Percentiles rank a stretch among this genome's conserved stretches.
Conservation (phyloP, 2,888 invertebrate species). For the Odontomyia ornata region DNA sequence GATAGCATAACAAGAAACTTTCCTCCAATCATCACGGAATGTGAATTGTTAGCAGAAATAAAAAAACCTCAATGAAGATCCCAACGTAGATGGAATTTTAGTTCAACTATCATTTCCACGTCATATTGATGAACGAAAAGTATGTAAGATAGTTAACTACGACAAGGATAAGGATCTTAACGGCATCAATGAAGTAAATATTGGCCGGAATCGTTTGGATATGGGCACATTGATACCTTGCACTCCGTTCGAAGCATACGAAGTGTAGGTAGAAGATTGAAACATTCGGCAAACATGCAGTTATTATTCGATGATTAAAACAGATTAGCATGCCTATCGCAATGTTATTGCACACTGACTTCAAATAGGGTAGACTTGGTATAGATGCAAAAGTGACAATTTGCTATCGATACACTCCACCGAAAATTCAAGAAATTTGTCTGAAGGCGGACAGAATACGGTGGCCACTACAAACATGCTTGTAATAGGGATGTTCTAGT, state of each 20-base stretch:
- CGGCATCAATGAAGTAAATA: conserved; percentile 85
- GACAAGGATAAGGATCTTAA: conserved; percentile 93
- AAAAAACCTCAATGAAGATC: conserved; percentile 73
- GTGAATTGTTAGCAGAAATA: conserved; percentile 74
- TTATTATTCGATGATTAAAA: conserved; percentile 89
- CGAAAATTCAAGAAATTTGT: conserved; percentile 74
- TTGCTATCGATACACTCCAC: conserved; percentile 88
- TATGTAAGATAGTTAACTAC: conserved; percentile 80
- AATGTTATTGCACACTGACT: conserved; percentile 82
- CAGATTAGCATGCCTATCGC: conserved; percentile 92
- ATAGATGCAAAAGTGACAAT: conserved; percentile 90
- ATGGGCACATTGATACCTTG: conserved; percentile 81
- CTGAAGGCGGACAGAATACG: conserved; percentile 64
- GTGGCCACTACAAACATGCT: too few relatives aligned
- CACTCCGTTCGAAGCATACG: conserved; percentile 74
- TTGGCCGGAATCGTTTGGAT: conserved; percentile 80
- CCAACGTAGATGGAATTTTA: conserved; percentile 81
- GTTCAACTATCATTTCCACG: conserved; percentile 85
- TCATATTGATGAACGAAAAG: conserved; percentile 76
- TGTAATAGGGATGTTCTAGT: too few relatives aligned
- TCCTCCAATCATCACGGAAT: conserved; percentile 70
- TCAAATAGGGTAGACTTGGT: conserved; percentile 73
- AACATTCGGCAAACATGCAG: conserved; percentile 86
- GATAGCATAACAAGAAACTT: conserved; percentile 74
- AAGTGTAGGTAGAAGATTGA: conserved; percentile 71